Evolutionary conservation across 1,140 invertebrate species (phyloP).

Genomic region (Penaeus vannamei): DNA sequence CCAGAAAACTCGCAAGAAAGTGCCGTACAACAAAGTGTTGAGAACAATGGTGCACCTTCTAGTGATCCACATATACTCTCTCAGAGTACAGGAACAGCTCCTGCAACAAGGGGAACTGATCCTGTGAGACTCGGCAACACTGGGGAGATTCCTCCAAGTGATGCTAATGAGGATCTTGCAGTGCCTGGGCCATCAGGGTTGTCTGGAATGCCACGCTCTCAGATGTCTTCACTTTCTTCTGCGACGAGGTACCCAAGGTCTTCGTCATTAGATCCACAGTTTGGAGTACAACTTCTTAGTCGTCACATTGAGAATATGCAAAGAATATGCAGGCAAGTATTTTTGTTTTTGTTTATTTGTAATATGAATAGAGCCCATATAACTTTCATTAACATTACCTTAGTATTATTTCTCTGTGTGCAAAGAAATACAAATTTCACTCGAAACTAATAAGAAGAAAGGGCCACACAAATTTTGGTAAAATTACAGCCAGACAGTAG

Average conservation of each 20-base stretch:
- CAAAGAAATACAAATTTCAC: too few species aligned
- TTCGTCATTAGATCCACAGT: slow-evolving; percentile 51
- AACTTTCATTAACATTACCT: not conserved
- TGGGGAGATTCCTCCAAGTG: not conserved
- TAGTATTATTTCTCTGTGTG: too few species aligned
- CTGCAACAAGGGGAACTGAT: not conserved
- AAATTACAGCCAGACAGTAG: too few species aligned
- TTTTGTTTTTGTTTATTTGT: not conserved
- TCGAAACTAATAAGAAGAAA: too few species aligned
- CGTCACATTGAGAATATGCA: slow-evolving; percentile 73
- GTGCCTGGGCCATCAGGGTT: slow-evolving; percentile 58
- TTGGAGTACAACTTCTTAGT: slow-evolving; percentile 71
- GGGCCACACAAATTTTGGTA: too few species aligned
- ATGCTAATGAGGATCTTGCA: slow-evolving; percentile 48
- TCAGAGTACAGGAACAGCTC: not conserved
- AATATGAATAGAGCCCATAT: not conserved
- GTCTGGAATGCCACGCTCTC: slow-evolving; percentile 17
- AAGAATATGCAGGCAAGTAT: slow-evolving; percentile 71
- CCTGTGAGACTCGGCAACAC: not conserved
- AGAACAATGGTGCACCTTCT: too few species aligned
- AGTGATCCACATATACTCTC: too few species aligned
- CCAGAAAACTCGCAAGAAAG: not conserved
- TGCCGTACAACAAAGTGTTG: too few species aligned
- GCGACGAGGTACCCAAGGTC: slow-evolving; percentile 25
- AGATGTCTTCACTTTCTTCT: slow-evolving; percentile 7